These are phyloP conservation scores for Craterocephalus amniculus DNA, from an alignment of 2,797 vertebrate genomes.

Conservation along the genomic window DNA sequence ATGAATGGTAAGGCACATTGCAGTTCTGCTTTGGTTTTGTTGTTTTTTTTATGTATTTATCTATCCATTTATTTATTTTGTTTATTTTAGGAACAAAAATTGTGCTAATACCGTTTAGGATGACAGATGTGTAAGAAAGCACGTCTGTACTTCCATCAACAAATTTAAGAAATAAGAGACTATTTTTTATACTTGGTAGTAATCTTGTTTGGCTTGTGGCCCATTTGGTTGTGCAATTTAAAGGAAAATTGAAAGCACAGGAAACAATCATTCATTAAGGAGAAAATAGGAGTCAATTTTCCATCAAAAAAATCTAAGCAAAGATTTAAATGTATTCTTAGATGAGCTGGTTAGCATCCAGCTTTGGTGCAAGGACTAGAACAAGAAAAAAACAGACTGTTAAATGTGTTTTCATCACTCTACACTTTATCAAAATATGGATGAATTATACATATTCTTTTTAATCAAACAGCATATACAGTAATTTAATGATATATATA, in stretches of 20 bases:
- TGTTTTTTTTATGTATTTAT: neutral
- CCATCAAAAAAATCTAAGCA: slow-evolving; percentile 1
- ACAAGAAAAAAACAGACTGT: neutral
- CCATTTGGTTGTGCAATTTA: neutral
- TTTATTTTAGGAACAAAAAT: neutral
- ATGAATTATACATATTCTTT: neutral
- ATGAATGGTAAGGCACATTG: neutral
- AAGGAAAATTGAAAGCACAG: slow-evolving; percentile 8
- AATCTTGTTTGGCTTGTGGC: slow-evolving; percentile 4
- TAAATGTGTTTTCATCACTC: neutral
- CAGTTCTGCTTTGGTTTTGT: neutral
- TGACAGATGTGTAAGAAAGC: neutral
- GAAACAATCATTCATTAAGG: neutral
- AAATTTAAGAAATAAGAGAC: neutral
- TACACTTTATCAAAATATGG: neutral
- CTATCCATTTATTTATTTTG: neutral
- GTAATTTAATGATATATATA: too few species aligned
- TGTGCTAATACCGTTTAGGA: neutral
- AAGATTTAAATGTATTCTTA: neutral
- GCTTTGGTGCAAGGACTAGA: neutral
- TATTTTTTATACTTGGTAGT: neutral
- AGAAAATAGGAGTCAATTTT: slow-evolving; percentile 2
- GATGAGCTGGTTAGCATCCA: neutral
- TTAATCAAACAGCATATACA: neutral
- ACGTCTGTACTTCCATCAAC: neutral